Base-by-base conservation (phyloP, 1,140 invertebrate genomes). In the Druon quercuslanigerum region DNA sequence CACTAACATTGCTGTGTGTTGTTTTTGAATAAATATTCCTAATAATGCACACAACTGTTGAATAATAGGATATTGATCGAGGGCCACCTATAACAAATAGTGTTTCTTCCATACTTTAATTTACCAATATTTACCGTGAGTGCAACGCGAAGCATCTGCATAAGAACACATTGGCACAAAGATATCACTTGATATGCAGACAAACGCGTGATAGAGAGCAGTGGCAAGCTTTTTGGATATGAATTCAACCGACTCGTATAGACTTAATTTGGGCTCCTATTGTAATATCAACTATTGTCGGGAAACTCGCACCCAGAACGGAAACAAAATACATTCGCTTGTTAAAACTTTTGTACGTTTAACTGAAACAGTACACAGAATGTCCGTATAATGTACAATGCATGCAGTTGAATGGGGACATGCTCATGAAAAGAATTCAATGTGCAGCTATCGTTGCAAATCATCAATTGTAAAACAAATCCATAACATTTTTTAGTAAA, bases 241-340 rank as follows among this genome's bases (percentile, higher is more conserved):
- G 60, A 66, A 66, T 66, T 66, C 60, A 66, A 40, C 40, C 33
- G 60, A 33, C 60, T 66, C 60, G 60, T 66, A 66, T 66, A 66
- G 60, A 66, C 60, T 66, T 66, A 66, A 66, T 66, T 66, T 66
- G 60, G 60, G 25, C 60, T 66, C 40, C 60, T 66, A 66, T 66
- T 66, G 60, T 66, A 66, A 66, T 66, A 66, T n/a, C 40, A 40
- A 33, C 60, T n/a, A 66, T 66, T 66, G 60, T 66, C 33, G 60
- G 60, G 60, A 66, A 66, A 66, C 60, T 66, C 60, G 60, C 60
- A 66, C 60, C 60, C 60, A 66, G 60, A 66, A 66, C 25, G 60
- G 60, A 66, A 66, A 66, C 60, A 66, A 66, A 66, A 66, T 66
- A 66, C 60, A 66, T 66, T 66, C 60, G 60, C 60, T 66, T 66